phyloP scores from a whole-genome alignment of 2,797 vertebrate species.

The Etheostoma perlongum region DNA sequence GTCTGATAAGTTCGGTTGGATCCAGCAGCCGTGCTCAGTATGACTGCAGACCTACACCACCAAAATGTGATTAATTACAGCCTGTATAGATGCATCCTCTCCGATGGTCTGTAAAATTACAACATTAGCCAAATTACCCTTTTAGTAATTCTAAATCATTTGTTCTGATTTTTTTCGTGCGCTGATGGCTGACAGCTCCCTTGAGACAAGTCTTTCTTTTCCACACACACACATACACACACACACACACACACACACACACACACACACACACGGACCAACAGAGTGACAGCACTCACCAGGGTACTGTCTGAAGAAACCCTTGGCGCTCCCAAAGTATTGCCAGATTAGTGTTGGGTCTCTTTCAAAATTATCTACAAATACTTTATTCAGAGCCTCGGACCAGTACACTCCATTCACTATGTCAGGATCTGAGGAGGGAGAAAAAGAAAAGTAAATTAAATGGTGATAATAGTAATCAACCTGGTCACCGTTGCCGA shows the following conservation, averaged over 20 bases:
- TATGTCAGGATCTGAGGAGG: constrained; percentile 91
- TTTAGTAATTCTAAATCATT: constrained; percentile 82
- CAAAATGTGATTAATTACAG: constrained; percentile 83
- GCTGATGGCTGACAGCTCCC: constrained; percentile 66
- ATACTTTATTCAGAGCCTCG: constrained; percentile 97
- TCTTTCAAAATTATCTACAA: constrained; percentile 96
- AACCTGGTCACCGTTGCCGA: constrained; percentile 54
- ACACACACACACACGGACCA: neutral
- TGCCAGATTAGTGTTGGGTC: constrained; percentile 98
- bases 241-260: constrained; percentile 17
- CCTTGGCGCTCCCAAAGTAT: constrained; percentile 97
- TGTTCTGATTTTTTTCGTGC: constrained; percentile 63
- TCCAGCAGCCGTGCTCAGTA: constrained; percentile 38
- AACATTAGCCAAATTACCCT: constrained; percentile 83
- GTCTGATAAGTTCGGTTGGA: constrained; percentile 41
- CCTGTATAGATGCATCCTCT: constrained; percentile 78
- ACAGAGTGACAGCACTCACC: constrained; percentile 80
- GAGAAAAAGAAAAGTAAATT: constrained; percentile 62
- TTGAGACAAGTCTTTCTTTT: constrained; percentile 53
- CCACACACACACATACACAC: constrained; percentile 20
- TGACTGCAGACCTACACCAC: constrained; percentile 46
- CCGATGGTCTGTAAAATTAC: constrained; percentile 87
- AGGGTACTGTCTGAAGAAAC: constrained; percentile 97
- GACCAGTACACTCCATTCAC: constrained; percentile 99
- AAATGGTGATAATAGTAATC: constrained; percentile 66